Evolutionary conservation across 2,888 invertebrate species (phyloP), one percentile per base, ranked within the genome.

Genomic region (Mayetiola destructor): DNA sequence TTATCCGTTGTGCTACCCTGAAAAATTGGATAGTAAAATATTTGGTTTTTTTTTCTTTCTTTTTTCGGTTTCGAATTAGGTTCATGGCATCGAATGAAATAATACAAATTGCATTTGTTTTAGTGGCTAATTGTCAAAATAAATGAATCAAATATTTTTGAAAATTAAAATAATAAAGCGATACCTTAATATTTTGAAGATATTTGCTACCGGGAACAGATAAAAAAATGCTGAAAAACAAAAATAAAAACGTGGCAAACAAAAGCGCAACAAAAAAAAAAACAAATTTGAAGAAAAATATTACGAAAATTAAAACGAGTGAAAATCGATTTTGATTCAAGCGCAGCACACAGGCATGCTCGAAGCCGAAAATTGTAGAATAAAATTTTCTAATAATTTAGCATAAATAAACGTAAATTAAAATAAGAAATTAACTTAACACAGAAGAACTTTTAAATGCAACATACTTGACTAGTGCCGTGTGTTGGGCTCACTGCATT

Each of bases 161-260:
- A 27, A 56, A 42, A 20, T 53, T n/a, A 35, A 58, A 57, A 52
- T 48, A 73, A 75, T 23, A 42, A 56, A 30, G 29, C 42, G 76
- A 74, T 75, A 86, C 85, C 85, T 85, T 84, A 77, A 79, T 81
- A 74, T 80, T 82, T 77, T 83, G 84, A 70, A 82, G 84, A 77
- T 81, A 85, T 80, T 81, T 81, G 80, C 82, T 83, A 80, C 82
- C 80, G 78, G 85, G 85, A 80, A 85, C 85, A 80, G 84, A 84
- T 81, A 86, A 85, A 81, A n/a, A 84, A 85, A 79, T 82, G 85
- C 85, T 85, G 85, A 77, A 85, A 85, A 83, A 84, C 77, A 80
- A 77, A 80, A 69, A 72, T 69, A 69, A 63, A 70, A 62, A 59
- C 62, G n/a, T 16, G 36, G 56, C 56, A 61, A 60, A 73, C 74